These are phyloP conservation scores for Parelbella ahira DNA, from an alignment of 2,888 invertebrate genomes.

Conservation along the genomic window DNA sequence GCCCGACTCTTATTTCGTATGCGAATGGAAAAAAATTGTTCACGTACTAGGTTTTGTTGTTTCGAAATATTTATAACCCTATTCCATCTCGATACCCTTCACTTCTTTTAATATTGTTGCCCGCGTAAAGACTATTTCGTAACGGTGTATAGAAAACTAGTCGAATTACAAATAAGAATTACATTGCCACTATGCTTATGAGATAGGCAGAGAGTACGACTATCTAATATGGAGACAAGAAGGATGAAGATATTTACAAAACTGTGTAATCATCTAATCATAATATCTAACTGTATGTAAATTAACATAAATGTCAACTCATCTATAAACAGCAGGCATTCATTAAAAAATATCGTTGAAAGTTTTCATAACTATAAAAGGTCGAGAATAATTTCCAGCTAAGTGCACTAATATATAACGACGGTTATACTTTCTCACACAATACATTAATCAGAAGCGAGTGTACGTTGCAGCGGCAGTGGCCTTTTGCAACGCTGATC, in stretches of 20 bases:
- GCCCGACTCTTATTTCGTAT: slow-evolving; percentile 35
- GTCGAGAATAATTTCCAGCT: slow-evolving; percentile 21
- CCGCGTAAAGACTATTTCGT: too few species aligned
- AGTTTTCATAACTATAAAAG: slow-evolving; percentile 13
- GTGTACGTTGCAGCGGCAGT: slow-evolving; percentile 73
- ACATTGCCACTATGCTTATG: too few species aligned
- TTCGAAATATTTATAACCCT: slow-evolving; percentile 33
- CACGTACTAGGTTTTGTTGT: slow-evolving; percentile 37
- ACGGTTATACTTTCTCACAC: slow-evolving; percentile 37
- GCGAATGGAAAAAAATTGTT: slow-evolving; percentile 36
- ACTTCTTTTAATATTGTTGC: not conserved
- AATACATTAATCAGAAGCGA: slow-evolving; percentile 72
- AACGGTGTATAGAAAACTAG: too few species aligned
- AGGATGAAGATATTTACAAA: too few species aligned
- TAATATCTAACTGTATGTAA: too few species aligned
- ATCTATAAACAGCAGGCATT: too few species aligned
- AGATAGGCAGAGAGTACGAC: too few species aligned
- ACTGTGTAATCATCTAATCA: too few species aligned
- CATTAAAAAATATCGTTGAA: too few species aligned
- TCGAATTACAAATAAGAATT: too few species aligned
- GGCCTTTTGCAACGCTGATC: slow-evolving; percentile 77
- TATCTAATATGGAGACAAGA: too few species aligned
- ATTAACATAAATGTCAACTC: too few species aligned
- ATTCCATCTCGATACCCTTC: slow-evolving; percentile 4
- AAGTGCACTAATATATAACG: slow-evolving; percentile 26